Evolutionary conservation across 2,888 invertebrate species (phyloP), one percentile per base, ranked within the genome.

Genomic region (Drosophila infuscata): DNA sequence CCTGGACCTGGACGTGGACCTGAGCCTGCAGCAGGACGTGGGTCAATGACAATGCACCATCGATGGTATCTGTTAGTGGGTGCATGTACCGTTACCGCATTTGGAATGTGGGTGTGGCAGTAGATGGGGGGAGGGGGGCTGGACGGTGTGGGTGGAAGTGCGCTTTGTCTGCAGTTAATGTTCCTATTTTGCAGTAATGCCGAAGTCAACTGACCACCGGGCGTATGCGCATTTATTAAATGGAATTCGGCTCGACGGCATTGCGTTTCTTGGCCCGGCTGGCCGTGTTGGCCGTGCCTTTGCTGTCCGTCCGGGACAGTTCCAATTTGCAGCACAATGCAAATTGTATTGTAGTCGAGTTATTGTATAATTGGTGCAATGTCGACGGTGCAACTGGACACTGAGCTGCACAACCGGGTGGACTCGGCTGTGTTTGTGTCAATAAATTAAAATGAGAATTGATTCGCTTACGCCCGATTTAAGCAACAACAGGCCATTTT

Each of bases 401-500:
- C 25, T 53, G 54, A 46, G 46, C 46, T 46, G 58, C 43, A 41
- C 54, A 56, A 56, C 54, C 38, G 54, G 49, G 29, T 29, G 29
- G 54, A 56, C 54, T 56, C 36, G 29, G 3, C 51, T 30, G 51
- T 72, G 85, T 88, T 80, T 81, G 87, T 88, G 87, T 88, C 88
- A 87, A 87, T 87, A 87, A 87, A 87, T 87, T 87, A 87, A 87
- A 87, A 87, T 86, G 86, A 86, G 86, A 87, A 87, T 87, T 88
- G 87, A 87, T 87, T 87, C 87, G 87, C 87, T 87, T 87, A 87
- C 88, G 87, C 86, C 87, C 88, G 88, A 88, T 87, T 87, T 87
- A 87, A 87, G 82, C 87, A 87, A 88, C 86, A 87, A 88, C 88
- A 74, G 82, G 68, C 82, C 75, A 83, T 88, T 88, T 88, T 79